Conservation (phyloP, 2,797 vertebrate genomes). For the Enteromius paludinosus region DNA sequence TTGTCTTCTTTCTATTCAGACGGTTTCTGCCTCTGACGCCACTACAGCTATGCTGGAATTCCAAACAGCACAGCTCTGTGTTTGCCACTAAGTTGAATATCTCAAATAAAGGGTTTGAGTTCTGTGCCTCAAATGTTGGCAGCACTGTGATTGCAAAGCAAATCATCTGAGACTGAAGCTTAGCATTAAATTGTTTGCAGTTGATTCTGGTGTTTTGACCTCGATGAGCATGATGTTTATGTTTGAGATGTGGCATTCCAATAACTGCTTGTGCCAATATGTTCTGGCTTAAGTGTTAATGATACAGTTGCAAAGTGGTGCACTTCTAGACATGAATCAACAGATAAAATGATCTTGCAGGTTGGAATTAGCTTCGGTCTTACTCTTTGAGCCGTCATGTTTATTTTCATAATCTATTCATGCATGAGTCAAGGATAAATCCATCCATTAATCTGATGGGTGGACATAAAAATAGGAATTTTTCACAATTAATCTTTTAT, state of each 20-base stretch:
- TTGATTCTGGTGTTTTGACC: conserved; percentile 18
- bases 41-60: conserved; percentile 14
- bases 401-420: background rate
- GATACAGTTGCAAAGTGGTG: background rate
- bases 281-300: background rate
- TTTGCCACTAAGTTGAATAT: conserved; percentile 38
- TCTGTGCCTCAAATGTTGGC: conserved; percentile 28
- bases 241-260: conserved; percentile 1
- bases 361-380: conserved; percentile 5
- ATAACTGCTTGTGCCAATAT: background rate
- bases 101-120: conserved; percentile 35
- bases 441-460: background rate
- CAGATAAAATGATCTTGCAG: background rate
- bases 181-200: conserved; percentile 29
- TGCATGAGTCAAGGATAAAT: conserved; percentile 3
- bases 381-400: background rate
- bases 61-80: conserved; percentile 48
- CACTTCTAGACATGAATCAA: conserved; percentile 6
- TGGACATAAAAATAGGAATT: background rate
- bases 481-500: too few species aligned
- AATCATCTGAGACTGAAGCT: conserved; percentile 18
- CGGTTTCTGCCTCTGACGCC: background rate
- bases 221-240: conserved; percentile 24
- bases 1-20: conserved; percentile 35
- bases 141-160: conserved; percentile 3